phyloP scores from a whole-genome alignment of 2,888 invertebrate species.

The Tuta absoluta region DNA sequence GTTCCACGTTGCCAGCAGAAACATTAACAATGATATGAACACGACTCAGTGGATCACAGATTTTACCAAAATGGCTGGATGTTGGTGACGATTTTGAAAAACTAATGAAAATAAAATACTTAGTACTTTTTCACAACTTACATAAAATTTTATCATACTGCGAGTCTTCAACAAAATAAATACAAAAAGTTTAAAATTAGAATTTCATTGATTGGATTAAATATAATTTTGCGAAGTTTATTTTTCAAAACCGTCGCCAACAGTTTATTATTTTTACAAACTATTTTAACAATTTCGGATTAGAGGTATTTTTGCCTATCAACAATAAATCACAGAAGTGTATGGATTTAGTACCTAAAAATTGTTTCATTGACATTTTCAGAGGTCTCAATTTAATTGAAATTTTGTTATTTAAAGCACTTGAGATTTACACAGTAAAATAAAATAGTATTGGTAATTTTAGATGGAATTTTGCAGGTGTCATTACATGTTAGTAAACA shows the following conservation, averaged over 20 bases:
- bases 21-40: constrained; percentile 55
- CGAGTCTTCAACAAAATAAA: not conserved
- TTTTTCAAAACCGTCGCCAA: constrained; percentile 30
- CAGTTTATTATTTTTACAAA: constrained; percentile 36
- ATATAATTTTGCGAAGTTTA: not conserved
- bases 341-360: constrained; percentile 32
- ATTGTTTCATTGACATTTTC: not conserved
- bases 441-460: not conserved
- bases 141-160: too few relatives aligned
- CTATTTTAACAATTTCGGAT: constrained; percentile 43
- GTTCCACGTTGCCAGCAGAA: constrained; percentile 16
- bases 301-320: constrained; percentile 35
- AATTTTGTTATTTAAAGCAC: constrained; percentile 9
- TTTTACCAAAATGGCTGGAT: constrained; percentile 40
- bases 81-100: constrained; percentile 40
- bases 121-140: not conserved
- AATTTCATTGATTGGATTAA: not conserved
- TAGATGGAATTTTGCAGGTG: constrained; percentile 6
- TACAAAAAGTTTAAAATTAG: too few relatives aligned
- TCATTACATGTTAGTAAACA: constrained; percentile 17
- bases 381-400: constrained; percentile 9
- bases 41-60: constrained; percentile 58
- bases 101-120: not conserved
- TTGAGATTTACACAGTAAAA: constrained; percentile 19
- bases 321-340: constrained; percentile 50